Evolutionary conservation across 2,888 invertebrate species (phyloP), one percentile per base, ranked within the genome.

Genomic region (Euplagia quadripunctaria): DNA sequence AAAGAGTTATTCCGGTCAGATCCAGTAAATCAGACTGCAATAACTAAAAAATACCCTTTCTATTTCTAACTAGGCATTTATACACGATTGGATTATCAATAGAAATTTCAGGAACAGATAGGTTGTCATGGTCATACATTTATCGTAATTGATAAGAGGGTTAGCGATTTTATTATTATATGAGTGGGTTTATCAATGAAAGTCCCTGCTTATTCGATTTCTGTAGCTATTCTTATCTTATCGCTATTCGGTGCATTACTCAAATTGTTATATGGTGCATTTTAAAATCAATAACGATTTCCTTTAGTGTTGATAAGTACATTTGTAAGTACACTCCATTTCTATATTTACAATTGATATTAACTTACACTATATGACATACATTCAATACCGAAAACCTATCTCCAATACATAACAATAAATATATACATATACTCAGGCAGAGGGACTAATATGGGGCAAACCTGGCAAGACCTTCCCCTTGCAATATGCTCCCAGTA

Each of bases 181-280:
- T 52, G 17, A 69, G 11, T 70, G 16, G 31, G 75, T 73, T 83
- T 85, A 81, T 83, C 84, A 77, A 79, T 79, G 72, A 73, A 82
- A 76, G 76, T 81, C 78, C 71, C 70, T 72, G 73, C 72, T 77
- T 79, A 68, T 76, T 70, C 31, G 58, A 70, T 80, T 78, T 75
- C 69, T 11, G 64, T 66, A 42, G 64, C 73, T 78, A 84, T 77
- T 72, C 71, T 46, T 65, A 8, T 64, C 67, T 81, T 80, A 83
- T 83, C 82, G 77, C 79, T 78, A 70, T 78, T 73, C 72, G 68
- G 74, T 82, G 82, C 82, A 83, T 77, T 77, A 82, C 58, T 71
- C 12, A 58, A 72, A 67, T 72, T 31, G 31, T 20, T 41, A 20
- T 42, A 41, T 20, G 16, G 12, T 49, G 43, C 20, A 20, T 43